These are phyloP conservation scores for Atherix ibis DNA, from an alignment of 2,888 invertebrate species.

Conservation along the genomic window DNA sequence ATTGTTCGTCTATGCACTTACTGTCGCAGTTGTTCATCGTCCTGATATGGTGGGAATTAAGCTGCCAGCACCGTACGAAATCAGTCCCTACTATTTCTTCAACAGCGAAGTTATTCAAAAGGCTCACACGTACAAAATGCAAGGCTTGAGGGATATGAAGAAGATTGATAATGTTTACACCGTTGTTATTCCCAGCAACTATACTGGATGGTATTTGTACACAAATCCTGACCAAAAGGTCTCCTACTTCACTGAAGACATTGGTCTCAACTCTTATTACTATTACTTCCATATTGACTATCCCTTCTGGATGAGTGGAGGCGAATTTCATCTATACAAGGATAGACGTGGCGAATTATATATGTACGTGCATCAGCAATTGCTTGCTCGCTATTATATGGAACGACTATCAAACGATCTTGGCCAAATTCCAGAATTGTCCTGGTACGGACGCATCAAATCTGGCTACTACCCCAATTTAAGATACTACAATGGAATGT, in stretches of 20 bases:
- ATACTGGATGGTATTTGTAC: slow-evolving; percentile 37
- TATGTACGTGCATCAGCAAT: slow-evolving; percentile 48
- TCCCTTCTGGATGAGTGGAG: slow-evolving; percentile 46
- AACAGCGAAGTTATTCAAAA: slow-evolving; percentile 37
- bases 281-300: slow-evolving; percentile 44
- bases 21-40: slow-evolving; percentile 41
- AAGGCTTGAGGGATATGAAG: slow-evolving; percentile 26
- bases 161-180: slow-evolving; percentile 29
- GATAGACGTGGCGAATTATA: slow-evolving; percentile 48
- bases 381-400: slow-evolving; percentile 51
- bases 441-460: slow-evolving; percentile 35
- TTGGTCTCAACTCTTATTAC: slow-evolving; percentile 51
- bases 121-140: slow-evolving; percentile 32
- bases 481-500: slow-evolving; percentile 43
- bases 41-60: slow-evolving; percentile 37
- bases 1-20: slow-evolving; percentile 42
- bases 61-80: slow-evolving; percentile 46
- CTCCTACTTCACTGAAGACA: slow-evolving; percentile 53
- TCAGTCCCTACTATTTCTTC: slow-evolving; percentile 44
- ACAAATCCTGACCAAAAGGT: slow-evolving; percentile 42
- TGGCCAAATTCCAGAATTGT: slow-evolving; percentile 41
- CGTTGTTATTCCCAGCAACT: slow-evolving; percentile 38
- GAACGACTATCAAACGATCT: slow-evolving; percentile 50
- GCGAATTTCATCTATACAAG: slow-evolving; percentile 34
- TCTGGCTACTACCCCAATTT: slow-evolving; percentile 43